Evolutionary conservation across 2,797 vertebrate species (phyloP), one percentile per base, ranked within the genome.

Genomic region (Octomys mimax): DNA sequence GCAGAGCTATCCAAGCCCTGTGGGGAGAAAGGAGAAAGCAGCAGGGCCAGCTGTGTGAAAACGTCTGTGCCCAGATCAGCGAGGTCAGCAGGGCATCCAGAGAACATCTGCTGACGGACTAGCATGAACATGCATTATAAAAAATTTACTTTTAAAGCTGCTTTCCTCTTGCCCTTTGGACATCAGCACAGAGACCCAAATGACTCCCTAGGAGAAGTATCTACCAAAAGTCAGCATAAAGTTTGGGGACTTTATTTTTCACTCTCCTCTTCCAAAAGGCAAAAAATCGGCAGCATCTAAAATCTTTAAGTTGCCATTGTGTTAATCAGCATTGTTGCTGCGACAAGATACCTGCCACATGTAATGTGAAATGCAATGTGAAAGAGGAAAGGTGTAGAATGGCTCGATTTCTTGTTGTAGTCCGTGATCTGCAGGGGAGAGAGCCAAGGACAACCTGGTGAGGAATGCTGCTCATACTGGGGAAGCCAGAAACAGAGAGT

Each of bases 261-360:
- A 77, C 54, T 61, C 52, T 68, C 57, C 36, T 93, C 83, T 96
- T n/a, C 90, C 36, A 5, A 77, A 89, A 66, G 59, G 13, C 89
- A 77, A 87, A 87, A 87, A 87, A 26, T 1, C 54, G 66, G 68
- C 22, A 18, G 36, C 12, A 31, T 66, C 64, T 82, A 82, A 70
- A 91, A 66, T 77, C 57, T 92, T 54, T 75, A 93, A 89, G 77
- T 46, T 59, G 46, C 19, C 13, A 42, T 46, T 49, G 42, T 75
- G 28, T 46, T 28, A 28, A 77, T 49, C 26, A 31, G 42, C 42
- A 16, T 28, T 49, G 73, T 77, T 26, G 0, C 42, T 24, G 26
- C 7, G 42, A 49, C 26, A 46, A 49, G 46, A 26, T 28, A 49
- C 26, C 26, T 49, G 42, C 73, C 73, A 46, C 8, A 16, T 28